Conservation (phyloP, 2,888 invertebrate genomes). For the Epinotia demarniana region DNA sequence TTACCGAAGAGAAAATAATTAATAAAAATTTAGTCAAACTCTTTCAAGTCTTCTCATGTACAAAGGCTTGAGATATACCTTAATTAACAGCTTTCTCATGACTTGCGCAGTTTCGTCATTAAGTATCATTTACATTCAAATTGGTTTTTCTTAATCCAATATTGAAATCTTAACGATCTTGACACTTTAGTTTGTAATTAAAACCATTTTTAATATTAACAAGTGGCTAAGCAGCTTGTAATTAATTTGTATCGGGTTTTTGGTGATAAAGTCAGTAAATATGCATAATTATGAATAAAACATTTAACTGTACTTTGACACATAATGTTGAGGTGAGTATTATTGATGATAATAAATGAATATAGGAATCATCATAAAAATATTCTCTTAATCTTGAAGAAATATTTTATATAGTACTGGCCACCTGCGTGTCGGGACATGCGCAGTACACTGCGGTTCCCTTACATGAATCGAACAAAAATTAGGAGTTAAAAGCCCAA, state of each 20-base stretch:
- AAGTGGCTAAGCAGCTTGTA: constrained; percentile 29
- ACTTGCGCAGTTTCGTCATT: constrained; percentile 54
- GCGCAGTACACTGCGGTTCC: no score
- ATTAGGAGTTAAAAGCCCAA: no score
- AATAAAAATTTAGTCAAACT: constrained; percentile 16
- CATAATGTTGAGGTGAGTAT: not conserved
- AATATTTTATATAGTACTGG: no score
- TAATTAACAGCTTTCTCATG: constrained; percentile 60
- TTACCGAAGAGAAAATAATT: constrained; percentile 1
- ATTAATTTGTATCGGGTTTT: constrained; percentile 37
- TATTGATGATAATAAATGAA: not conserved
- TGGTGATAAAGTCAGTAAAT: constrained; percentile 3
- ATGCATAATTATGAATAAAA: not conserved
- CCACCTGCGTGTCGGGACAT: no score
- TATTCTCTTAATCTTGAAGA: no score
- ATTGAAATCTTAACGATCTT: constrained; percentile 46
- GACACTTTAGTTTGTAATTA: constrained; percentile 40
- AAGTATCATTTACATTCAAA: constrained; percentile 54
- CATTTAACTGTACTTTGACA: not conserved
- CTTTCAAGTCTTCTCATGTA: constrained; percentile 25
- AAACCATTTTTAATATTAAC: constrained; percentile 38
- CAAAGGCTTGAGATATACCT: constrained; percentile 50
- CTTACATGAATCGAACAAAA: no score
- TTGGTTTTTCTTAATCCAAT: constrained; percentile 45
- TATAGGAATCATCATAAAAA: not conserved